Evolutionary conservation across 1,140 invertebrate species (phyloP), one percentile per base, ranked within the genome.

Genomic region (Atopsyche davidsoni): DNA sequence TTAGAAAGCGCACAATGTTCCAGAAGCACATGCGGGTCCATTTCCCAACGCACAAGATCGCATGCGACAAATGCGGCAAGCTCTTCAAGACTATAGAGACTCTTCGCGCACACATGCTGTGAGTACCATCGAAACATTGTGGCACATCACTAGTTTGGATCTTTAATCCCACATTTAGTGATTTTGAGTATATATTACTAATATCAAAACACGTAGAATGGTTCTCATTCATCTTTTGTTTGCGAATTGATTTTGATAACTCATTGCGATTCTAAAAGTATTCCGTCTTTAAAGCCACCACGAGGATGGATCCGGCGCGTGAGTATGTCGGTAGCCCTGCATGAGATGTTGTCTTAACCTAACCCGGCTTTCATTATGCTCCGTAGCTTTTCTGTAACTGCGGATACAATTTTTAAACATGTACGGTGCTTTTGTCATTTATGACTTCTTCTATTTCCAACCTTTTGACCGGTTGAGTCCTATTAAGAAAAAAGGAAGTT

Each of bases 1-100:
- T 2, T 58, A 73, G 69, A 18, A 72, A 71, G 31, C 60, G 70
- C 4, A 72, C 69, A 2, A 66, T 68, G 23, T 71, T 70, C 51
- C 70, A 73, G 43, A 59, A 67, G 0, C 70, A 73, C 49, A 65
- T 69, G 4, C 55, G 59, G 3, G 40, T 65, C 0, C 70, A 73
- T 51, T 43, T 49, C 1, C 31, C 52, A 0, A 51, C 38, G 1
- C 62, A 62, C 24, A 59, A 58, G 4, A 61, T 65, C 35, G 46
- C 64, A 2, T 73, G 70, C 23, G 57, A 70, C 23, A 55, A 59
- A 3, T 73, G 70, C 46, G 69, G 68, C 0, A 66, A 67, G 18
- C 50, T 65, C 1, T 73, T 69, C 53, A 67, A 66, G 22, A 69
- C 55, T 4, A 54, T 65, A 3, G 67, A 69, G 23, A 63, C 67